Evolutionary conservation across 2,113 vertebrate genomes (phyloP).

Genomic region (Sisor rabdophorus): DNA sequence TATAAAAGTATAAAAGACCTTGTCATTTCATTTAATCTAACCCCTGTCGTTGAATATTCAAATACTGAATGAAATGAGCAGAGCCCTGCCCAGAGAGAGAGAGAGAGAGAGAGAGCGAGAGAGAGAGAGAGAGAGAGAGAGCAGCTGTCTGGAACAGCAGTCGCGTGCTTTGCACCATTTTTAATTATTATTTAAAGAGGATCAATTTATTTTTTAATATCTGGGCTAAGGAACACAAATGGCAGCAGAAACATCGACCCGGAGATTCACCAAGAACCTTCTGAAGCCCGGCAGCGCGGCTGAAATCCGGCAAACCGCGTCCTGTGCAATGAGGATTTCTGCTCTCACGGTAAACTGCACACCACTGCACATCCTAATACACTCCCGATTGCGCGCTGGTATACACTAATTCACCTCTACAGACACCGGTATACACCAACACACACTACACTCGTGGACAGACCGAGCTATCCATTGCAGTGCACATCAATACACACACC

Average conservation of each 20-base stretch:
- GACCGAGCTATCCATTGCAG: too few relatives aligned
- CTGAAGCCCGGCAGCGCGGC: conserved; percentile 83
- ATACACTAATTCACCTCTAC: neutral
- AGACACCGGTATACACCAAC: too few relatives aligned
- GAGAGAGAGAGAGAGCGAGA: conserved; percentile 26
- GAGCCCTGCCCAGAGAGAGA: neutral
- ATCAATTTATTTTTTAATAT: neutral
- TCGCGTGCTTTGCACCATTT: neutral
- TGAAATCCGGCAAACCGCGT: conserved; percentile 81
- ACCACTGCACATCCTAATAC: neutral
- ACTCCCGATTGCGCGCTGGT: neutral
- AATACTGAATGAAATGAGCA: conserved; percentile 1
- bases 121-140: conserved; percentile 15
- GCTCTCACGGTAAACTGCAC: conserved; percentile 65
- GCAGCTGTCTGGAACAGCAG: conserved; percentile 29
- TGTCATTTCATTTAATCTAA: too few relatives aligned
- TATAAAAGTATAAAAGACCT: too few relatives aligned
- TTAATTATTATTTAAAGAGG: neutral
- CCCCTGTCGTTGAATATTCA: neutral
- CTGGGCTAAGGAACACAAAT: conserved; percentile 68
- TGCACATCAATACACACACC: too few relatives aligned
- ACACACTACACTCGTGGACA: too few relatives aligned
- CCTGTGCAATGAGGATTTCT: conserved; percentile 69
- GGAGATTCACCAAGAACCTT: conserved; percentile 90
- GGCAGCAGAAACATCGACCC: conserved; percentile 72